phyloP scores from a whole-genome alignment of 2,888 invertebrate genomes.

The Cheilosia vernalis region DNA sequence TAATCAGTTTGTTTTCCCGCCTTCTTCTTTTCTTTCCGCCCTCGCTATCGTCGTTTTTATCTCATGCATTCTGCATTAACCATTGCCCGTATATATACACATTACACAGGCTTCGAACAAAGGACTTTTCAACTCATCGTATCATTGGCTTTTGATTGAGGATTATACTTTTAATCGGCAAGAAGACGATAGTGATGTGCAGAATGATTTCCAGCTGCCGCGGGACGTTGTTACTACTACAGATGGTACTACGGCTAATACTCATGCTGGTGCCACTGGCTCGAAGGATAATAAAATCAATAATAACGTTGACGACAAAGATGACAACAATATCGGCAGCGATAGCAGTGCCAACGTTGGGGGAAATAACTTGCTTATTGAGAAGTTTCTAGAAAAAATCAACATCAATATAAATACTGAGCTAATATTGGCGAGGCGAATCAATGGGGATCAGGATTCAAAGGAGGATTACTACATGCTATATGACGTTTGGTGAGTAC shows the following conservation, averaged over 20 bases:
- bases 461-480: slow-evolving; percentile 80
- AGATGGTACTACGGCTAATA: slow-evolving; percentile 45
- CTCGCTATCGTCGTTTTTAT: slow-evolving; percentile 40
- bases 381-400: slow-evolving; percentile 81
- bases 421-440: slow-evolving; percentile 81
- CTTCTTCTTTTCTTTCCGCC: slow-evolving; percentile 55
- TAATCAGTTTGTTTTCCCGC: slow-evolving; percentile 74
- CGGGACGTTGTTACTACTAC: slow-evolving; percentile 35
- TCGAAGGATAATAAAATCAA: slow-evolving; percentile 68
- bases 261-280: slow-evolving; percentile 16
- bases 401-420: slow-evolving; percentile 83
- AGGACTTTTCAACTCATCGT: slow-evolving; percentile 82
- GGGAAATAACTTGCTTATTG: slow-evolving; percentile 80
- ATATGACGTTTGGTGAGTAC: slow-evolving; percentile 81
- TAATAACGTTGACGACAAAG: slow-evolving; percentile 59
- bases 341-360: slow-evolving; percentile 59
- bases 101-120: slow-evolving; percentile 81
- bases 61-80: slow-evolving; percentile 47
- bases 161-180: slow-evolving; percentile 80
- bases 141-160: slow-evolving; percentile 83
- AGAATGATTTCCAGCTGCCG: slow-evolving; percentile 45
- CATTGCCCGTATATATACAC: slow-evolving; percentile 51
- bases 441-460: slow-evolving; percentile 76
- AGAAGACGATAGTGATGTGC: slow-evolving; percentile 70
- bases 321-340: slow-evolving; percentile 52